phyloP scores from a whole-genome alignment of 1,140 invertebrate species.

The Hycleus phaleratus region DNA sequence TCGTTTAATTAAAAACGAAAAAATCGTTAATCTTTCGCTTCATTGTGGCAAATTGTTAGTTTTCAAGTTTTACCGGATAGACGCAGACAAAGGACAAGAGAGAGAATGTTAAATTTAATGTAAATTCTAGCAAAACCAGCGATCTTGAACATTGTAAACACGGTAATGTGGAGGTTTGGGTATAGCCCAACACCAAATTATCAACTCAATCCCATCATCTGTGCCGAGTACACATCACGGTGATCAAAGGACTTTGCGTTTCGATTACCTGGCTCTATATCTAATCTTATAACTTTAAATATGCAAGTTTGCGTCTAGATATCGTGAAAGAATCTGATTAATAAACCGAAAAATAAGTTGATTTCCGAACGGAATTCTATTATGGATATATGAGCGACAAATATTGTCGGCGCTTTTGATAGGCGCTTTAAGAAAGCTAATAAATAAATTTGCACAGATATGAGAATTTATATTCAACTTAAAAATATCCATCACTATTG shows the following conservation, averaged over 20 bases:
- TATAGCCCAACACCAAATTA: slow-evolving; percentile 35
- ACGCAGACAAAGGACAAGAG: no score
- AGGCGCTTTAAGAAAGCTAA: no score
- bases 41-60: no score
- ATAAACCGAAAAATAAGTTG: slow-evolving; percentile 16
- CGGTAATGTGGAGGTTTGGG: slow-evolving; percentile 27
- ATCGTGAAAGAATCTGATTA: slow-evolving; percentile 14
- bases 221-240: slow-evolving; percentile 26
- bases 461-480: no score
- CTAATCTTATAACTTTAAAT: slow-evolving; percentile 21
- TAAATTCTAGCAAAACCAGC: slow-evolving; percentile 32
- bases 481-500: no score
- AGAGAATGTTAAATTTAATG: slow-evolving; percentile 26
- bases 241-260: slow-evolving; percentile 32
- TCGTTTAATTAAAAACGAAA: no score
- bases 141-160: slow-evolving; percentile 39
- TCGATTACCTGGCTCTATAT: slow-evolving; percentile 28
- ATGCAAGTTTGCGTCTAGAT: slow-evolving; percentile 14
- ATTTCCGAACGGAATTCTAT: no score
- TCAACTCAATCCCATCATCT: slow-evolving; percentile 35
- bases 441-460: no score
- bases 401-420: no score
- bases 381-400: no score
- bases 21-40: no score
- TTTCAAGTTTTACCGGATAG: no score